Evolutionary conservation across 2,797 vertebrate genomes (phyloP), one percentile per base, ranked within the genome.

Genomic region (Rallus crepitans): DNA sequence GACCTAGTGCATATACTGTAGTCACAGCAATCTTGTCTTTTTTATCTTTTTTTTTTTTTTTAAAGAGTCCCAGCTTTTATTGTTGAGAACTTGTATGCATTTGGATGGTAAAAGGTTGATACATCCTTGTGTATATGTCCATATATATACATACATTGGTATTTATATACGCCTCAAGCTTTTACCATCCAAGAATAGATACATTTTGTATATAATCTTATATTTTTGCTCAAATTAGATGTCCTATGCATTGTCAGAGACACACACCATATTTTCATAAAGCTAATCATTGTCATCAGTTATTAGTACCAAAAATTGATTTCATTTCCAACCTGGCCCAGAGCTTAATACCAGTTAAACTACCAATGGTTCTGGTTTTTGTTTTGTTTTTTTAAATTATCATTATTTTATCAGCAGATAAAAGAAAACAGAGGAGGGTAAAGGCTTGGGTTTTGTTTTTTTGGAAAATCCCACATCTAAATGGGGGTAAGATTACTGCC

Each of bases 261-360:
- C 99, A 99, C 99, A 99, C 98, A 98, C 98, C 99, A 98, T 98
- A 98, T 98, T 99, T 98, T 98, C 94, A 97, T 98, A 98, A 98
- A 98, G 97, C 98, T 98, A 98, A 98, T 98, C 98, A 98, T 97
- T 98, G 97, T 98, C 98, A 98, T 98, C 97, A 97, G 97, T 96
- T 96, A 94, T 96, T 97, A 97, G 96, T 98, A 98, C 95, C 95
- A 98, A 96, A 97, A 97, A 98, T 98, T 98, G 97, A 98, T 98
- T 98, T 97, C 98, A 96, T 98, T 98, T 98, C 98, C 98, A 98
- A 98, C 98, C 98, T 98, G 98, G 98, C 98, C 98, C 98, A 98
- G 98, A 98, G 98, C 96, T 98, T 97, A 98, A 96, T 93, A 96
- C 88, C 63, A 7, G 93, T 97, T 96, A 97, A 37, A 95, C 68